Percentiles rank a stretch among this genome's conserved stretches.
These are phyloP conservation scores for Tenualosa thibaudeaui DNA, from an alignment of 2,797 vertebrate species.

Conservation along the genomic window DNA sequence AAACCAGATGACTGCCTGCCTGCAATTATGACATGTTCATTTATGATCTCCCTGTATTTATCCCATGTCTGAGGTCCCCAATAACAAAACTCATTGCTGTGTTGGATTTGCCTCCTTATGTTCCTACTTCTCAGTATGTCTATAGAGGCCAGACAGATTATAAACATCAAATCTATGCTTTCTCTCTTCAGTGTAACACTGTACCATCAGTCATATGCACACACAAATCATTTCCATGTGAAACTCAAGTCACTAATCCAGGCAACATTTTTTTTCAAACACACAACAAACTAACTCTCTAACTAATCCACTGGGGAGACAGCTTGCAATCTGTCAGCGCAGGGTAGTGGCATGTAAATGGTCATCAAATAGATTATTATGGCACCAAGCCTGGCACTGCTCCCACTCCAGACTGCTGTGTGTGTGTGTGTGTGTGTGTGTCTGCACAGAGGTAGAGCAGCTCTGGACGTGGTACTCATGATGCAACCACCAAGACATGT, in stretches of 20 bases:
- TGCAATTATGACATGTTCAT: background rate
- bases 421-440: no score
- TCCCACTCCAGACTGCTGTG: background rate
- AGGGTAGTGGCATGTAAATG: background rate
- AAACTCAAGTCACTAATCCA: background rate
- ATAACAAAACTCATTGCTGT: background rate
- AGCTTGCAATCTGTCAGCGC: slow-evolving; percentile 14
- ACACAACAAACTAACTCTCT: background rate
- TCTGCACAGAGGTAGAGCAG: background rate
- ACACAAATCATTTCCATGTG: background rate
- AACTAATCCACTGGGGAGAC: background rate
- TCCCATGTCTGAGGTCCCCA: no score
- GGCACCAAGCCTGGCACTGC: background rate
- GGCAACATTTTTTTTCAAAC: background rate
- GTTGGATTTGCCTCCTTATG: background rate
- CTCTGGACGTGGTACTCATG: background rate
- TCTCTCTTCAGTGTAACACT: background rate
- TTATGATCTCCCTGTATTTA: background rate
- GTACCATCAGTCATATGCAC: background rate
- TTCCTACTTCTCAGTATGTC: background rate
- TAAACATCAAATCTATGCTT: background rate
- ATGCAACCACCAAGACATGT: background rate
- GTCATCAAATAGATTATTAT: slow-evolving; percentile 13
- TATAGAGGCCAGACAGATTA: background rate
- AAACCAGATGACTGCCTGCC: background rate